Evolutionary conservation across 2,113 vertebrate genomes (phyloP).

Genomic region (Conger conger): DNA sequence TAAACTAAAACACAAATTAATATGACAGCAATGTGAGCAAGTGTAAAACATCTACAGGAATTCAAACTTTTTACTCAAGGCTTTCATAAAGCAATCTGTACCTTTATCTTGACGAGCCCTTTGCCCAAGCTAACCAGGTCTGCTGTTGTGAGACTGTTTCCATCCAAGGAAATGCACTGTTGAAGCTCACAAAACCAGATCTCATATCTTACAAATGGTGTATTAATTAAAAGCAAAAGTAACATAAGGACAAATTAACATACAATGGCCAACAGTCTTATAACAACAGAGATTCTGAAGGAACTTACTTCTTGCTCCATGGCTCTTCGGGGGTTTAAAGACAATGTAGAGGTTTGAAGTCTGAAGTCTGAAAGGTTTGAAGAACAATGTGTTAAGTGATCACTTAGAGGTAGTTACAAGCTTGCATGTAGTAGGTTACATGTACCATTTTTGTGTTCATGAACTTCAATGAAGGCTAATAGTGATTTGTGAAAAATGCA

Average conservation of each 20-base stretch:
- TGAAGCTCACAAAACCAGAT: constrained; percentile 38
- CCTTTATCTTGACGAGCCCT: constrained; percentile 80
- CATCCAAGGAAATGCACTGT: constrained; percentile 77
- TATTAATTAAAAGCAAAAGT: neutral
- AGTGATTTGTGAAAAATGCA: neutral
- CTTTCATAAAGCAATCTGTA: constrained; percentile 35
- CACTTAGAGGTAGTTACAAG: too few relatives aligned
- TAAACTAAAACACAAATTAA: constrained; percentile 14
- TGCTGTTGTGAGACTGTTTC: constrained; percentile 70
- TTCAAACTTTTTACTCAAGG: too few relatives aligned
- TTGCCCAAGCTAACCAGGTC: constrained; percentile 77
- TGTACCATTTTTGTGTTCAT: neutral
- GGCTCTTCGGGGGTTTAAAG: neutral
- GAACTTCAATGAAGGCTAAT: neutral
- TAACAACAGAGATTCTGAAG: too few relatives aligned
- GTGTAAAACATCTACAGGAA: neutral
- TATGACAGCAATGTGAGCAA: neutral
- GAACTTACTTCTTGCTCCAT: neutral
- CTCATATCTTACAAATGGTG: neutral
- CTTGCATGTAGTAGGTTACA: too few relatives aligned
- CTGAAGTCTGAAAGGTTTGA: neutral
- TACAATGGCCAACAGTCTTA: neutral
- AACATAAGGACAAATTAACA: neutral
- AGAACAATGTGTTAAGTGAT: neutral
- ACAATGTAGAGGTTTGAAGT: neutral